Evolutionary conservation across 2,797 vertebrate genomes (phyloP).

Genomic region (Spondyliosoma cantharus): DNA sequence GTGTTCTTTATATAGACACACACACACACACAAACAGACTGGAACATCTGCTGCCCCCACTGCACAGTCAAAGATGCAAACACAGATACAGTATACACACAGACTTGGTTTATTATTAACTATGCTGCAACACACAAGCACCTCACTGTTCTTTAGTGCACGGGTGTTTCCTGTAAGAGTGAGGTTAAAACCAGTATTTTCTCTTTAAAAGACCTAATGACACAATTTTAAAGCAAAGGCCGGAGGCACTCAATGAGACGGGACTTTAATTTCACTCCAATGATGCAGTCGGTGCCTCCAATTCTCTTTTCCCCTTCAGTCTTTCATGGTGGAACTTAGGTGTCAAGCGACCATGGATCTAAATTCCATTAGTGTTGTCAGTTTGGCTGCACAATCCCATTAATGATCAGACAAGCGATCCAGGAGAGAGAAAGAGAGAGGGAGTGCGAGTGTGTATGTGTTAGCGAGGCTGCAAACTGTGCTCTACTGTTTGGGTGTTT

Average conservation of each 20-base stretch:
- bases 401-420: conserved; percentile 50
- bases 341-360: conserved; percentile 55
- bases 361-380: conserved; percentile 65
- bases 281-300: conserved; percentile 46
- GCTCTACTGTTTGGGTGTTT: conserved; percentile 8
- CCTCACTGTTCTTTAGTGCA: neutral
- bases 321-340: conserved; percentile 50
- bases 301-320: conserved; percentile 4
- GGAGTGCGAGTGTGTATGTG: neutral
- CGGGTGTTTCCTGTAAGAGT: conserved; percentile 3
- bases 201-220: conserved; percentile 34
- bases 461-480: conserved; percentile 8
- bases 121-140: neutral
- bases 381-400: conserved; percentile 52
- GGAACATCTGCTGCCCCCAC: conserved; percentile 51
- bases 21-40: conserved; percentile 14
- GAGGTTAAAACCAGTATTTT: conserved; percentile 11
- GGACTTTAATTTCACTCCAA: conserved; percentile 56
- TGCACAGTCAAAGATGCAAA: conserved; percentile 17
- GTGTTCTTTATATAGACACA: conserved; percentile 29
- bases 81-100: neutral
- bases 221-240: conserved; percentile 30
- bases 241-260: conserved; percentile 11
- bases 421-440: neutral
- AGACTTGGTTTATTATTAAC: conserved; percentile 2